phyloP scores from a whole-genome alignment of 37 sponge, comb jelly and placozoan genomes.

The Dysidea cf. avara region DNA sequence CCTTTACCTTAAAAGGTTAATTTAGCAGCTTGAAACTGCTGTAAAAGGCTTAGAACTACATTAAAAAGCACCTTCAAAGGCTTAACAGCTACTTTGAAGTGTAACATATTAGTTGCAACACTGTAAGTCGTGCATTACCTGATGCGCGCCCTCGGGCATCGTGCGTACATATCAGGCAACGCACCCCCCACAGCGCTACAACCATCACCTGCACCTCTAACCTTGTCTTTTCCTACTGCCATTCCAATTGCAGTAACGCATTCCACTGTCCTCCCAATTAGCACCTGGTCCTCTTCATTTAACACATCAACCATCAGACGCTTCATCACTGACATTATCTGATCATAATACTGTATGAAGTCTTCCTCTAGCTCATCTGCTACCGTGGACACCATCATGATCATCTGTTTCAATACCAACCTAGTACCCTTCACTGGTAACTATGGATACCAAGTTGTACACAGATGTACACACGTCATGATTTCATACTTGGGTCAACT shows the following conservation, averaged over 20 bases:
- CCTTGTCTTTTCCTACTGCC: constrained; percentile 98
- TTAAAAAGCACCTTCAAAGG: too few species aligned
- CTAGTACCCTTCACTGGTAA: constrained; percentile 71
- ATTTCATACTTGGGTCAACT: constrained; percentile 45
- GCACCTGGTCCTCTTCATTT: constrained; percentile 73
- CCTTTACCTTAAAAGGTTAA: too few species aligned
- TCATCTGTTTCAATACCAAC: constrained; percentile 83
- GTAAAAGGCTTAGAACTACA: too few species aligned
- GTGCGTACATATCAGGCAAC: too few species aligned
- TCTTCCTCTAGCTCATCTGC: constrained; percentile 85
- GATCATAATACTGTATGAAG: constrained; percentile 93
- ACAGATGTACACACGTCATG: constrained; percentile 75
- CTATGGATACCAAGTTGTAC: too few species aligned
- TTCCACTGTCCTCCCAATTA: constrained; percentile 96
- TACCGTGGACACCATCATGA: constrained; percentile 89
- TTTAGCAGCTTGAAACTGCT: too few species aligned
- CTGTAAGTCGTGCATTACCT: too few species aligned
- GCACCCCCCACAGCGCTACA: too few species aligned
- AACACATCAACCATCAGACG: constrained; percentile 87
- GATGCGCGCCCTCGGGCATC: too few species aligned
- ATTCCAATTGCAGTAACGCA: constrained; percentile 94
- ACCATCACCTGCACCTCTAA: too few species aligned
- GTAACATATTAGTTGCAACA: too few species aligned
- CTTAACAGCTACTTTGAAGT: too few species aligned
- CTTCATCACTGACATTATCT: constrained; percentile 96